A percentile compares a stretch with the other conserved stretches of the same genome.
These are phyloP conservation scores for Hippocampus abdominalis DNA, from an alignment of 2,113 vertebrate genomes.

Conservation along the genomic window DNA sequence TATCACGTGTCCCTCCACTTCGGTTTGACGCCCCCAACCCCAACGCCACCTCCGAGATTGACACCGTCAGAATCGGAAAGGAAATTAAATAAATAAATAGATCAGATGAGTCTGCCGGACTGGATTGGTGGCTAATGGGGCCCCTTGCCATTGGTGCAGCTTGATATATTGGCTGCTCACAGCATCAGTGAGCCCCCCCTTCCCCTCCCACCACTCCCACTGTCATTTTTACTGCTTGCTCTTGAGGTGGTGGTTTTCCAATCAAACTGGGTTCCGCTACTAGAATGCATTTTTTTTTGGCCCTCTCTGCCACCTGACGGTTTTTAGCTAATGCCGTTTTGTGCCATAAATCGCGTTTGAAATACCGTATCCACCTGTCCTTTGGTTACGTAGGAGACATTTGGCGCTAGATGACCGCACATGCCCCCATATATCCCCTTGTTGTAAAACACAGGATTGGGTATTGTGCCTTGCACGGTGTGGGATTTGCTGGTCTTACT, in stretches of 20 bases:
- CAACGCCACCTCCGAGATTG: constrained; percentile 73
- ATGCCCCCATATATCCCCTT: constrained; percentile 68
- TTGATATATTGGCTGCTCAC: constrained; percentile 87
- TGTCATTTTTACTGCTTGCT: constrained; percentile 69
- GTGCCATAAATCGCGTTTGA: constrained; percentile 72
- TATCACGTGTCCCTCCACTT: constrained; percentile 69
- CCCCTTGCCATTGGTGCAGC: constrained; percentile 76
- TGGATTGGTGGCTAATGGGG: constrained; percentile 29
- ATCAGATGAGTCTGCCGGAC: constrained; percentile 16
- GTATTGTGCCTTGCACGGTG: constrained; percentile 42
- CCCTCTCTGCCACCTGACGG: constrained; percentile 55
- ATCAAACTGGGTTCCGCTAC: constrained; percentile 65
- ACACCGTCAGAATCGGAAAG: constrained; percentile 83
- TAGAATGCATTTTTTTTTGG: constrained; percentile 63
- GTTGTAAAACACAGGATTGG: constrained; percentile 70
- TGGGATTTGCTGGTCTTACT: constrained; percentile 52
- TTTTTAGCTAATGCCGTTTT: constrained; percentile 76
- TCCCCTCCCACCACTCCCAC: constrained; percentile 26
- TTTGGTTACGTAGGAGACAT: constrained; percentile 63
- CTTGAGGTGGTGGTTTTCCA: constrained; percentile 72
- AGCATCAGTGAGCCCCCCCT: constrained; percentile 67
- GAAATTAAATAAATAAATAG: constrained; percentile 77
- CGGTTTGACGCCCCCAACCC: constrained; percentile 75
- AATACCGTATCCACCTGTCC: constrained; percentile 72
- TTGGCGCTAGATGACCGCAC: constrained; percentile 72